Percentiles rank a stretch among this genome's conserved stretches.
Evolutionary conservation across 2,888 invertebrate genomes (phyloP).

Genomic region (Pristionchus exspectatus): DNA sequence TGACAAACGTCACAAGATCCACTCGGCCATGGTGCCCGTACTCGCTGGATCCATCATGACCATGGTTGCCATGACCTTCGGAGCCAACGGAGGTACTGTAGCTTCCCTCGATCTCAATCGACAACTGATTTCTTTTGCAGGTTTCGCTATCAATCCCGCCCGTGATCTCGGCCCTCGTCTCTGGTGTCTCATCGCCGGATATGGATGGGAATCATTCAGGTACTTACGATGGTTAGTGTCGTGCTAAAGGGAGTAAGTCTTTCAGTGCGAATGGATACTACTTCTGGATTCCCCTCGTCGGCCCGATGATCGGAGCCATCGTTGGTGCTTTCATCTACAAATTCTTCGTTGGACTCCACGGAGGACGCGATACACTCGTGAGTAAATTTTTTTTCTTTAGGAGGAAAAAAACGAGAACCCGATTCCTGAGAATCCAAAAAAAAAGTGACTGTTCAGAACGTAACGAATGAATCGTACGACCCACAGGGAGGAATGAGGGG

Average conservation of each 20-base stretch:
- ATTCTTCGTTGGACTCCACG: slow-evolving; percentile 81
- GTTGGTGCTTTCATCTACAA: slow-evolving; percentile 81
- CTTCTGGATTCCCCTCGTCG: slow-evolving; percentile 82
- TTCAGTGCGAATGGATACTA: slow-evolving; percentile 79
- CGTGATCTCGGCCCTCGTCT: slow-evolving; percentile 79
- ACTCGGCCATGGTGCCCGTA: slow-evolving; percentile 70
- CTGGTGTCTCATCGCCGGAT: slow-evolving; percentile 74
- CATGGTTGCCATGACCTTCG: slow-evolving; percentile 79
- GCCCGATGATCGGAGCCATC: slow-evolving; percentile 82
- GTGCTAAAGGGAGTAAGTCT: background rate
- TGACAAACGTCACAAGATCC: slow-evolving; percentile 76
- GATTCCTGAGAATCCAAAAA: background rate
- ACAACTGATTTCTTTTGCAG: slow-evolving; percentile 30
- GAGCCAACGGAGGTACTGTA: slow-evolving; percentile 81
- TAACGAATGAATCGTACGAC: slow-evolving; percentile 44
- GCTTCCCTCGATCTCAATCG: background rate
- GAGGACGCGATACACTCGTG: slow-evolving; percentile 77
- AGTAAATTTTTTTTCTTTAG: background rate
- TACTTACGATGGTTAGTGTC: slow-evolving; percentile 43
- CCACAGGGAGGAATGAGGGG: background rate
- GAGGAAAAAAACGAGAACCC: no score
- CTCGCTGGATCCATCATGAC: slow-evolving; percentile 76
- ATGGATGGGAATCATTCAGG: slow-evolving; percentile 77
- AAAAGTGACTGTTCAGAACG: no score
- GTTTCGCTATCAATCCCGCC: slow-evolving; percentile 84